Evolutionary conservation across 2,888 invertebrate genomes (phyloP).

Genomic region (Melanostoma mellinum): DNA sequence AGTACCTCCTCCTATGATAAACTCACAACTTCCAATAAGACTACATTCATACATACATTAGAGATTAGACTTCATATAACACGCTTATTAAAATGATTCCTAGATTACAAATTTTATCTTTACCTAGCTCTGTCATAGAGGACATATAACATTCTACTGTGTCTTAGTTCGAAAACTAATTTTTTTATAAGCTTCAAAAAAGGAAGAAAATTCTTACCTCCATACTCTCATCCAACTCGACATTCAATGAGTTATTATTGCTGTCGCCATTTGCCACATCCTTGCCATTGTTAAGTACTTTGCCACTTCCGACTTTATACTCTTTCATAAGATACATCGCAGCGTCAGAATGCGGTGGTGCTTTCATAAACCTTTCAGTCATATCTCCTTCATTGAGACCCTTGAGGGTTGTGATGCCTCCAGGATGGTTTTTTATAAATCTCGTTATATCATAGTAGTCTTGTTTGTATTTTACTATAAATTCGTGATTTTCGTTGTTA

Average conservation of each 20-base stretch:
- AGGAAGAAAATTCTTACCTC: constrained; percentile 76
- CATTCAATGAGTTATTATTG: constrained; percentile 74
- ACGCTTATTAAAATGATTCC: too few species aligned
- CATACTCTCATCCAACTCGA: constrained; percentile 80
- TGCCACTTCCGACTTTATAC: constrained; percentile 76
- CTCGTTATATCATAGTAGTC: constrained; percentile 85
- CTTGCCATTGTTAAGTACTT: constrained; percentile 22
- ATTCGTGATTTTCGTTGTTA: constrained; percentile 67
- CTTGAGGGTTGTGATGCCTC: constrained; percentile 86
- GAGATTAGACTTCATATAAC: too few species aligned
- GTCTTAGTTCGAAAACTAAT: too few species aligned
- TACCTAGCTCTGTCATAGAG: too few species aligned
- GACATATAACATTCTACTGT: too few species aligned
- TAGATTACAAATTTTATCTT: too few species aligned
- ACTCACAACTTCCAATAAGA: too few species aligned
- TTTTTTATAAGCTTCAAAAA: too few species aligned
- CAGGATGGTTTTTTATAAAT: constrained; percentile 89
- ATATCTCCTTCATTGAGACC: constrained; percentile 78
- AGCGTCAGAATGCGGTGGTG: constrained; percentile 81
- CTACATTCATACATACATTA: too few species aligned
- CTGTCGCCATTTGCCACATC: constrained; percentile 73
- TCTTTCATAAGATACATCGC: constrained; percentile 81
- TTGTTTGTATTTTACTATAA: constrained; percentile 82
- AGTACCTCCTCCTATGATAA: too few species aligned
- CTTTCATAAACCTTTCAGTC: constrained; percentile 78